Percentiles rank a stretch among this genome's conserved stretches.
These are phyloP conservation scores for Rhincodon typus DNA, from an alignment of 2,797 vertebrate species.

Conservation along the genomic window DNA sequence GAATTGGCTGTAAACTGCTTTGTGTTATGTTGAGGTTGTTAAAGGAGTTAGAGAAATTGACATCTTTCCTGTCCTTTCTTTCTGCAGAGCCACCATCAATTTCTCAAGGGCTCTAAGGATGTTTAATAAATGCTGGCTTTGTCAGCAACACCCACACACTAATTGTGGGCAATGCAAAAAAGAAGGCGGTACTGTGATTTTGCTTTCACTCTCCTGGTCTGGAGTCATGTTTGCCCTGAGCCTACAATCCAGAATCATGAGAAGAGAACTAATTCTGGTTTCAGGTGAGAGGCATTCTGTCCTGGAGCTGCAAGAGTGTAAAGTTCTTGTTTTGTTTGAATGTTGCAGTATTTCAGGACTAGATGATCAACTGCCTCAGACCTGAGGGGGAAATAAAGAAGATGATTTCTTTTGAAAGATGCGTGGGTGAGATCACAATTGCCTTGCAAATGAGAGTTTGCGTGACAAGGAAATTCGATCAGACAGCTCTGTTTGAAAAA, in stretches of 20 bases:
- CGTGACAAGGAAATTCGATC: neutral
- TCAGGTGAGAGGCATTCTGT: neutral
- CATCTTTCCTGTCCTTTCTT: neutral
- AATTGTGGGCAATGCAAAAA: neutral
- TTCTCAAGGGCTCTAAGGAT: neutral
- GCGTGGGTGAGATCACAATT: neutral
- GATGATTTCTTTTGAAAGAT: constrained; percentile 31
- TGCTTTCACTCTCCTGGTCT: neutral
- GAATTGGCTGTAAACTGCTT: neutral
- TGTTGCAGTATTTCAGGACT: neutral
- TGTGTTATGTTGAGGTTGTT: neutral
- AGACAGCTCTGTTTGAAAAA: neutral
- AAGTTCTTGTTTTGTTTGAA: neutral
- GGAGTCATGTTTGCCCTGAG: neutral
- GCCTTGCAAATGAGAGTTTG: neutral
- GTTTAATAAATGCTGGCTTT: neutral
- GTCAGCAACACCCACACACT: neutral
- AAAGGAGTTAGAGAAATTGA: neutral
- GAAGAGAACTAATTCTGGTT: neutral
- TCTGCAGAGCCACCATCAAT: too few relatives aligned
- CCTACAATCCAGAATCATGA: neutral
- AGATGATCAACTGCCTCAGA: neutral
- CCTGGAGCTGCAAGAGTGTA: neutral
- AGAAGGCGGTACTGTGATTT: neutral
- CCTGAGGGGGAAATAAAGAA: neutral